Base-by-base conservation (phyloP, 2,797 vertebrate species). In the Syncerus caffer region DNA sequence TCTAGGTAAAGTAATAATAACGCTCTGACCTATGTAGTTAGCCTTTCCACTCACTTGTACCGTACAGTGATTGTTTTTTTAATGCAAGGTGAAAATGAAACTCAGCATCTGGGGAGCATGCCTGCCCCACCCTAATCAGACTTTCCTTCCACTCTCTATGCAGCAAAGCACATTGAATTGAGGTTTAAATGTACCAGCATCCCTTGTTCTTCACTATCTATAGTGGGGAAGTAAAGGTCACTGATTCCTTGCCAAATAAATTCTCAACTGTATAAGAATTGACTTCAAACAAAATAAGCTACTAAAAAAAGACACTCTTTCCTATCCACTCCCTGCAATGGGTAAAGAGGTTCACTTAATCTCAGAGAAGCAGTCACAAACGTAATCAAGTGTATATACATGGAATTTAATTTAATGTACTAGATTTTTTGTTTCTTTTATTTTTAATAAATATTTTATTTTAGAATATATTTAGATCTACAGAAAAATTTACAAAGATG, bases 61-160 rank as follows among this genome's bases (percentile, higher is more conserved):
- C 11, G 67, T 90, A 58, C 2, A 62, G 74, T 0, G 6, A 13
- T 50, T 90, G 80, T 97, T 47, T 27, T 71, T 96, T 23, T 7
- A 51, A 80, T 90, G 25, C 27, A 97, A 91, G 86, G 71, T 98
- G 95, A 96, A 98, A 94, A 98, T 96, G 93, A 98, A 98, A 57
- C 50, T 98, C 93, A 98, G 89, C 95, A 98, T 98, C 95, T 98
- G 98, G 97, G 97, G 89, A 95, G 38, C 90, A 98, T 98, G 98
- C 95, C 58, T 98, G 60, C 74, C 83, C 21, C 97, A 86, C 21
- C 1, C 85, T 95, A 96, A 78, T 51, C n/a, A 96, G 84, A 86
- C 57, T 98, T 89, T 96, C 88, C 87, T 60, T 88, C 97, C 96
- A 97, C 95, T 89, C 90, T 58, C 97, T 97, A 96, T 97, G 94